phyloP scores from a whole-genome alignment of 2,888 invertebrate genomes.

The Colletes collaris region DNA sequence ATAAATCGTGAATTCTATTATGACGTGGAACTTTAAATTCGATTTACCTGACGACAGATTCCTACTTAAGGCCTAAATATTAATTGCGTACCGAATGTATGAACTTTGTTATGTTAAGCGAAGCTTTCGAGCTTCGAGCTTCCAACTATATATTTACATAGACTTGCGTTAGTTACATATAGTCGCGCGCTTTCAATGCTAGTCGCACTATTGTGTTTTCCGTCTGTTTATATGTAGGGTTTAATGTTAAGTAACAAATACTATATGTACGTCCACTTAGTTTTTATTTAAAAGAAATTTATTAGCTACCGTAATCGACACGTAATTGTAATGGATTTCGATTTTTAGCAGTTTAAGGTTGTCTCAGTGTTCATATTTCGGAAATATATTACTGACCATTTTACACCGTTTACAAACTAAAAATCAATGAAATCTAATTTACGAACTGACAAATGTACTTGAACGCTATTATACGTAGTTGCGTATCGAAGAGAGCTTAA shows the following conservation, averaged over 20 bases:
- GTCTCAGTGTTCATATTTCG: background rate
- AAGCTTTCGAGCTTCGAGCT: constrained; percentile 50
- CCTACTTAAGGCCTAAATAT: constrained; percentile 70
- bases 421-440: background rate
- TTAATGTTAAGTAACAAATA: constrained; percentile 37
- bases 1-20: constrained; percentile 53
- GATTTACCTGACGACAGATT: constrained; percentile 69
- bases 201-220: constrained; percentile 73
- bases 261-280: constrained; percentile 37
- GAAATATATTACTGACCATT: background rate
- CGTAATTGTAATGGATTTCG: constrained; percentile 23
- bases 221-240: constrained; percentile 44
- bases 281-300: constrained; percentile 36
- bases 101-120: constrained; percentile 55
- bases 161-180: constrained; percentile 40
- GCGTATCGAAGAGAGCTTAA: background rate
- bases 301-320: constrained; percentile 24
- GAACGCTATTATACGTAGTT: constrained; percentile 18
- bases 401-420: background rate
- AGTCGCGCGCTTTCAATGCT: constrained; percentile 68
- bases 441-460: constrained; percentile 21
- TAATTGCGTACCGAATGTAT: constrained; percentile 49
- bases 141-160: constrained; percentile 40
- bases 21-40: constrained; percentile 62
- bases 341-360: constrained; percentile 15